A percentile compares a stretch with the other conserved stretches of the same genome.
Evolutionary conservation across 2,888 invertebrate species (phyloP).

Genomic region (Thera obeliscata): DNA sequence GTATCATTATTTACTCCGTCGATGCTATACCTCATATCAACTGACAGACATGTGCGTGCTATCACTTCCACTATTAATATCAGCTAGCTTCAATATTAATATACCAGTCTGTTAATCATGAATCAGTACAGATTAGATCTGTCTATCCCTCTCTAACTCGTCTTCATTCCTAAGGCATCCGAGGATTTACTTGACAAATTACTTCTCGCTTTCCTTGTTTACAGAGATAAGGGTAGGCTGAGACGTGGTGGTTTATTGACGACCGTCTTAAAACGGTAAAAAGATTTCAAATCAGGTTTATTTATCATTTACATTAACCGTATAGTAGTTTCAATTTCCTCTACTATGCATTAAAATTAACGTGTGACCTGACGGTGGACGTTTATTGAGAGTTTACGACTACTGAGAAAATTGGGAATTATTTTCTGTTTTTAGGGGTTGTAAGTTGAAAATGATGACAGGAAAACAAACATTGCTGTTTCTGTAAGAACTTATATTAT

Average conservation of each 20-base stretch:
- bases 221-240: conserved; percentile 34
- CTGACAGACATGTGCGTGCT: conserved; percentile 27
- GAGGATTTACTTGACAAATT: conserved; percentile 82
- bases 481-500: too few relatives aligned
- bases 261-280: conserved; percentile 13
- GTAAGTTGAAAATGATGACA: conserved; percentile 30
- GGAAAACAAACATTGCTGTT: conserved; percentile 21
- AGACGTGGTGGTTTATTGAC: conserved; percentile 22
- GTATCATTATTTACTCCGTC: conserved; percentile 9
- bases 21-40: background rate
- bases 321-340: background rate
- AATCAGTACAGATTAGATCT: conserved; percentile 49
- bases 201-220: conserved; percentile 77
- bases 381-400: background rate
- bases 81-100: conserved; percentile 60
- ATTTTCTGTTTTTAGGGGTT: conserved; percentile 25
- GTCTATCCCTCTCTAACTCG: conserved; percentile 44
- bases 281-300: background rate
- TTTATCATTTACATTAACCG: background rate
- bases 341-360: background rate
- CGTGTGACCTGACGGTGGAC: background rate
- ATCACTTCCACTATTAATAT: conserved; percentile 43
- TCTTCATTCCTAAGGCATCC: conserved; percentile 40
- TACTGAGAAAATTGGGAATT: conserved; percentile 25
- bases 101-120: conserved; percentile 69